Evolutionary conservation across 2,797 vertebrate species (phyloP).

Genomic region (Philypnodon macrostomus): DNA sequence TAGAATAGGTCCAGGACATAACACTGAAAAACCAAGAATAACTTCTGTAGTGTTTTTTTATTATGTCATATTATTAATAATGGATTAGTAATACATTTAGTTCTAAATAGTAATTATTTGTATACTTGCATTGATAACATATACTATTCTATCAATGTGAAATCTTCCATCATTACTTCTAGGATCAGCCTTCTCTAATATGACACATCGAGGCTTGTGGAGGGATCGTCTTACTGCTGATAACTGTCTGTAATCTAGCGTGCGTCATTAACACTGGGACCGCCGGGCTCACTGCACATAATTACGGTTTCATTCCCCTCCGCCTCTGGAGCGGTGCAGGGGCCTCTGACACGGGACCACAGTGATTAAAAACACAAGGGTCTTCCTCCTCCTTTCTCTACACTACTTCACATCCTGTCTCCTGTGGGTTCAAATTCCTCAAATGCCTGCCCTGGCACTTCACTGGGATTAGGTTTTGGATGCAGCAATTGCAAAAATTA

Average conservation of each 20-base stretch:
- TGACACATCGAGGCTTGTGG: slow-evolving; percentile 21
- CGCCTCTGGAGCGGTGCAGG: slow-evolving; percentile 58
- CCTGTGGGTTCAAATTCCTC: slow-evolving; percentile 50
- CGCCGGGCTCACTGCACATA: slow-evolving; percentile 60
- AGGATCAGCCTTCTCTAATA: slow-evolving; percentile 20
- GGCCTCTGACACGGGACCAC: slow-evolving; percentile 69
- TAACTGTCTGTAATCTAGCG: slow-evolving; percentile 66
- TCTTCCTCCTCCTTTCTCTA: slow-evolving; percentile 43
- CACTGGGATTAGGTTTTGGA: slow-evolving; percentile 21
- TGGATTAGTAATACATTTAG: neutral
- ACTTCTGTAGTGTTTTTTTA: too few species aligned
- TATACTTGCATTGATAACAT: slow-evolving; percentile 4
- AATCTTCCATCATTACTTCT: slow-evolving; percentile 38
- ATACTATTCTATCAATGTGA: slow-evolving; percentile 3
- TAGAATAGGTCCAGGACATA: too few species aligned
- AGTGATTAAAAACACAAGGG: slow-evolving; percentile 72
- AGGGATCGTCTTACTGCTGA: slow-evolving; percentile 44
- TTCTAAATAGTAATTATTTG: slow-evolving; percentile 1
- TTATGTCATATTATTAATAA: too few species aligned
- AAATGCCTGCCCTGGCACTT: slow-evolving; percentile 41
- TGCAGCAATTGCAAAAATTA: neutral
- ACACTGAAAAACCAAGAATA: too few species aligned
- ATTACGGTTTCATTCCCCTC: slow-evolving; percentile 74
- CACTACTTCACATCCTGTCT: slow-evolving; percentile 54
- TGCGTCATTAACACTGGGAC: slow-evolving; percentile 68